A percentile compares a stretch with the other conserved stretches of the same genome.
Conservation (phyloP, 1,140 invertebrate species). For the Dinoponera quadriceps region DNA sequence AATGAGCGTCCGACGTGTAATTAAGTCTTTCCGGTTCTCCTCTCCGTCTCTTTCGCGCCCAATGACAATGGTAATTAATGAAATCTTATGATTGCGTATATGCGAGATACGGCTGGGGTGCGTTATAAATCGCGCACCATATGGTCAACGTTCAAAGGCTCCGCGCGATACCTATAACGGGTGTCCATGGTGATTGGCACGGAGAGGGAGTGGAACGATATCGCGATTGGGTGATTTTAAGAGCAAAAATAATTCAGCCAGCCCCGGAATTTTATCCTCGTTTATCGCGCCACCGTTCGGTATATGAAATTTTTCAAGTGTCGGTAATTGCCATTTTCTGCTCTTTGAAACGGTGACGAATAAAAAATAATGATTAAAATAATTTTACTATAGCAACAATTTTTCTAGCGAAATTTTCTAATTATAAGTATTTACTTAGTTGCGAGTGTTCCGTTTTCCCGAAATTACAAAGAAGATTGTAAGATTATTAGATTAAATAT, state of each 20-base stretch:
- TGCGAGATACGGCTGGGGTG: constrained; percentile 46
- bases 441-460: no score
- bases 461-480: no score
- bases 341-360: no score
- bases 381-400: not conserved
- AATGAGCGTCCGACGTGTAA: constrained; percentile 38
- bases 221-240: constrained; percentile 10
- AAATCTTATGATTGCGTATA: constrained; percentile 73
- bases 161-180: constrained; percentile 55
- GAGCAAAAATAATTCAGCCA: constrained; percentile 4
- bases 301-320: constrained; percentile 14
- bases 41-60: constrained; percentile 25
- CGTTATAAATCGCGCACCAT: constrained; percentile 77
- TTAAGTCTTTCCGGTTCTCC: constrained; percentile 48
- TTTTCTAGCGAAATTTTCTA: not conserved
- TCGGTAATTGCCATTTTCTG: not conserved
- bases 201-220: not conserved
- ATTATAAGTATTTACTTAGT: no score
- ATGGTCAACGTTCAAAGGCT: constrained; percentile 75
- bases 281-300: not conserved
- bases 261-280: not conserved
- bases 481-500: no score
- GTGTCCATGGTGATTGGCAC: constrained; percentile 67
- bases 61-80: constrained; percentile 73
- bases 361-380: not conserved